Evolutionary conservation across 1,140 invertebrate species (phyloP), one percentile per base, ranked within the genome.

Genomic region (Ditylenchus dipsaci): DNA sequence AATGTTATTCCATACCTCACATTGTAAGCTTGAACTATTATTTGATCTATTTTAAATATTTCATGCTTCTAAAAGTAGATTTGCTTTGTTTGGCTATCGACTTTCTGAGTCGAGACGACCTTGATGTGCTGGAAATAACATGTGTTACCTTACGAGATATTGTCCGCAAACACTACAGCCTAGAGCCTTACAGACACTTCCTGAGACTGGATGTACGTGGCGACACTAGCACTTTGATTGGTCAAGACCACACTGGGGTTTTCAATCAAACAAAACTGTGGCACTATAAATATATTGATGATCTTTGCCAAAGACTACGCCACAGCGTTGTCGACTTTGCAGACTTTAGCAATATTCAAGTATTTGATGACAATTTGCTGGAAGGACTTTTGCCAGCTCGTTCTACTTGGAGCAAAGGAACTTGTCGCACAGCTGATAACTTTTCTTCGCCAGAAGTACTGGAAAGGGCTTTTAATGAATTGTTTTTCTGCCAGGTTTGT

Each of bases 191-290:
- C 19, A 11, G 57, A 13, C 57, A 59, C 19, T 59, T 59, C 29
- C 57, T 59, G 21, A 11, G 57, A 23, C 57, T 59, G 11, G 57
- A 59, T 59, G 19, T 59, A 11, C 57, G 57, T 11, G 57, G 57
- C 57, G 57, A 11, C 11, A 59, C 57, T 13, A 59, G 57, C 57
- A 59, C 57, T 21, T 19, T 59, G 11, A 59, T 59, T 59, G 15
- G 21, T 19, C 11, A 11, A 19, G 57, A 38, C 19, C 11, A 59
- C 11, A 11, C 21, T 13, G 57, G 57, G 11, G 29, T 23, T 11
- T 59, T 59, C 57, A 59, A 59, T 38, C 21, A 59, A 19, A 59
- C 57, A 11, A 59, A 59, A 38, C 57, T 59, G 21, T 59, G 57
- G 57, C 57, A 59, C 29, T 59, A 59, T 59, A 11, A 19, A 38